These are phyloP conservation scores for Arremon aurantiirostris DNA, from an alignment of 2,797 vertebrate genomes.

Conservation along the genomic window DNA sequence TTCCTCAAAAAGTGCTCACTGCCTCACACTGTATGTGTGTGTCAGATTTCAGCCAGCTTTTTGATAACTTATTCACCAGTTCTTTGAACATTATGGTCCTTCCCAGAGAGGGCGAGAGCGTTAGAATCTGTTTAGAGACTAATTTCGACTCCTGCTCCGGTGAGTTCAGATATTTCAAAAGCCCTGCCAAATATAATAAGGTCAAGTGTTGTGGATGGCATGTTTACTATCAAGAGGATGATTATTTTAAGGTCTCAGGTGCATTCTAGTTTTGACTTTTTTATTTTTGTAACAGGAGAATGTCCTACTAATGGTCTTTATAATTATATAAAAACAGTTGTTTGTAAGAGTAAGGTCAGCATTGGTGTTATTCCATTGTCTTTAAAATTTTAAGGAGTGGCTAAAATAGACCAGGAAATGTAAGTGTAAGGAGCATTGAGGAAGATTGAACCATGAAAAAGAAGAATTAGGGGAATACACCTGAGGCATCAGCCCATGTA, in stretches of 20 bases:
- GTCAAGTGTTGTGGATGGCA: background rate
- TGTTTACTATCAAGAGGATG: background rate
- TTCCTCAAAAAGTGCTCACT: background rate
- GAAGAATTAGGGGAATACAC: background rate
- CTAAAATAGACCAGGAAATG: background rate
- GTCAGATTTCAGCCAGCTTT: background rate
- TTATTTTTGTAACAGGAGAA: background rate
- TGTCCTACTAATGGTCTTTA: background rate
- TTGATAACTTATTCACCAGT: background rate
- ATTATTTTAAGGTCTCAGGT: background rate
- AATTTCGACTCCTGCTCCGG: background rate
- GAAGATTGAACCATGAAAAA: background rate
- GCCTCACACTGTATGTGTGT: background rate
- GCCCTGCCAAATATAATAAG: background rate
- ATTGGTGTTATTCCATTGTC: background rate
- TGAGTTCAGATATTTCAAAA: background rate
- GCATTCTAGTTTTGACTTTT: background rate
- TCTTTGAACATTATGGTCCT: conserved; percentile 1
- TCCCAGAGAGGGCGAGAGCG: background rate
- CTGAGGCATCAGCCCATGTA: background rate
- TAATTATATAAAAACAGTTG: background rate
- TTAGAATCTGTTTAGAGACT: background rate
- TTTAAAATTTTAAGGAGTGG: background rate
- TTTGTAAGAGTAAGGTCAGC: background rate
- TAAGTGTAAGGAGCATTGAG: background rate